Base-by-base conservation (phyloP, 2,797 vertebrate species). In the Mionectes olivaceus region DNA sequence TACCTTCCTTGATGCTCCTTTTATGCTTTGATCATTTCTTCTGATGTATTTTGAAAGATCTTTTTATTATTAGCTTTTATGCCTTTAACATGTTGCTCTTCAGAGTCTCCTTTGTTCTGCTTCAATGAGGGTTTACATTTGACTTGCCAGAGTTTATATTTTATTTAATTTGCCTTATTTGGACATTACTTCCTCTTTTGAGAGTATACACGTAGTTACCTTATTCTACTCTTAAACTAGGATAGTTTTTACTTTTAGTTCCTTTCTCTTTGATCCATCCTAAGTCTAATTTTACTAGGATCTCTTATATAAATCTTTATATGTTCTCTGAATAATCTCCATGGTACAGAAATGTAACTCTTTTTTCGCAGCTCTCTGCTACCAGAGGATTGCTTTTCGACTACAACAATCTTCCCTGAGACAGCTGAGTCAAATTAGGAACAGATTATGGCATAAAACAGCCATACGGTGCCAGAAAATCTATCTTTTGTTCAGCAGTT, bases 1-100 rank as follows among this genome's bases (percentile, higher is more conserved):
- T 94, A 94, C 93, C 94, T 96, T 95, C 70, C 88, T 73, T 84
- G 88, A 94, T 95, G 90, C 60, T 94, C 37, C 43, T 86, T 76
- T 89, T 81, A 60, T 67, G 74, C 95, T 95, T 95, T 96, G 95
- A 96, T 96, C 84, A 46, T 90, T 92, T 95, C 81, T 83, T 96
- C 95, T 94, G 90, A 93, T 92, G 81, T 90, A 46, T 93, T 94
- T 87, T 95, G 83, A 91, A 93, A 90, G 86, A 87, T 73, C 59
- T 75, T 96, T 94, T 94, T 93, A 47, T 93, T 89, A 83, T 67
- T 91, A 75, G 25, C 46, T 81, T 95, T 95, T 90, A 91, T 95
- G 41, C 19, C 16, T 91, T 91, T 92, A 94, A 50, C 41, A 63
- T 90, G 63, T 87, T 92, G 17, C 47, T 87, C 33, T 67, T 84